Percentiles rank a stretch among this genome's conserved stretches.
Conservation (phyloP, 35 echinoderm and acorn worm genomes). For the Lytechinus pictus region DNA sequence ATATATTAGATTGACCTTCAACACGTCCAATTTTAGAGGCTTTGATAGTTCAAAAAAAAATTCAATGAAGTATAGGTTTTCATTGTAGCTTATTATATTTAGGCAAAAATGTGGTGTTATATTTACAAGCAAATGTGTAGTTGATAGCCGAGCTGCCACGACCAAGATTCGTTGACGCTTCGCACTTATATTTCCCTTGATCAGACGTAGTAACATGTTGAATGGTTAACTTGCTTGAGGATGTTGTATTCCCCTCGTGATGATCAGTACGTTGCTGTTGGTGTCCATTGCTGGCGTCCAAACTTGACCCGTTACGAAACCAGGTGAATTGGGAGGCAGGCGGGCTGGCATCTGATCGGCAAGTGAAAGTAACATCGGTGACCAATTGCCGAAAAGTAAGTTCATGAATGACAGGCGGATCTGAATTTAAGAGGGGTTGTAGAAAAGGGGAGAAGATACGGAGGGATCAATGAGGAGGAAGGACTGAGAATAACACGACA, state of each 20-base stretch:
- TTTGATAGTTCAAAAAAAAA: too few species aligned
- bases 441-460: too few species aligned
- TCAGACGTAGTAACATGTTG: neutral
- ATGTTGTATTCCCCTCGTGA: neutral
- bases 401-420: neutral
- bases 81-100: too few species aligned
- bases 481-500: too few species aligned
- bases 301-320: neutral
- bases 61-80: too few species aligned
- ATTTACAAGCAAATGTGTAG: neutral
- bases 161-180: neutral
- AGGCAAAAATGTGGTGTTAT: neutral
- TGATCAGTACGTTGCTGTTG: neutral
- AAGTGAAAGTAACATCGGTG: neutral
- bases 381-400: neutral
- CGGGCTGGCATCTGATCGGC: neutral
- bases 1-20: too few species aligned
- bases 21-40: too few species aligned
- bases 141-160: neutral
- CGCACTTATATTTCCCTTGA: neutral
- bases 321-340: neutral
- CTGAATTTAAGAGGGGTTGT: neutral
- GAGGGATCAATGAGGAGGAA: too few species aligned
- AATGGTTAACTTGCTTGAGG: neutral
- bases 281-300: neutral